phyloP scores from a whole-genome alignment of 2,888 invertebrate genomes.

The Dryadula phaetusa region DNA sequence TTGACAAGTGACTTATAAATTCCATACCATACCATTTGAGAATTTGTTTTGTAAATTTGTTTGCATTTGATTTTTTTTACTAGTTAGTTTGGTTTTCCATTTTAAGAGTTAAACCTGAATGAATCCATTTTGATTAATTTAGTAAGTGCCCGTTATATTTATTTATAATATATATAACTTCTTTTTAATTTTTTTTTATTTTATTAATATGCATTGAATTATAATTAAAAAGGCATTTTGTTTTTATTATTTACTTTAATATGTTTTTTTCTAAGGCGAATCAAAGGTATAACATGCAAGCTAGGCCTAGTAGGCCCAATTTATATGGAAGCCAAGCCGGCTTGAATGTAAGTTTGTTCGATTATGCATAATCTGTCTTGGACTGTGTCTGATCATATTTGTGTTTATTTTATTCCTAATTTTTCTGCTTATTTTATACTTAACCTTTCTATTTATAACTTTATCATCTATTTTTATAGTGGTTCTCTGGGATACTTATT shows the following conservation, averaged over 20 bases:
- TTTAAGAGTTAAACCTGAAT: not conserved
- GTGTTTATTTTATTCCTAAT: slow-evolving; percentile 15
- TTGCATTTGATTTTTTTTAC: slow-evolving; percentile 5
- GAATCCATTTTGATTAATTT: not conserved
- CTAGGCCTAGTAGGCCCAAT: slow-evolving; percentile 67
- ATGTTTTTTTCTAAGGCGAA: slow-evolving; percentile 64
- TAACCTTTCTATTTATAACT: slow-evolving; percentile 6
- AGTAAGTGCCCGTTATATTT: not conserved
- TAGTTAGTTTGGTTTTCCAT: not conserved
- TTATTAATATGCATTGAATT: not conserved
- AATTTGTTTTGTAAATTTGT: not conserved
- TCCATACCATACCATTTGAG: not conserved
- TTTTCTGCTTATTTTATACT: not conserved
- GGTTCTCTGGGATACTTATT: too few species aligned
- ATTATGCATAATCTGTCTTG: slow-evolving; percentile 17
- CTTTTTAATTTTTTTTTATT: not conserved
- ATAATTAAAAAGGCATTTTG: slow-evolving; percentile 12
- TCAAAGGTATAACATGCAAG: slow-evolving; percentile 73
- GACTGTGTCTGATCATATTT: slow-evolving; percentile 10
- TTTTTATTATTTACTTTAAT: slow-evolving; percentile 35
- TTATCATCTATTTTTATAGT: not conserved
- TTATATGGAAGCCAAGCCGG: slow-evolving; percentile 72
- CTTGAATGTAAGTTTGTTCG: slow-evolving; percentile 68
- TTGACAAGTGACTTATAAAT: not conserved
- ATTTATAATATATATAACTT: not conserved